A percentile compares a stretch with the other conserved stretches of the same genome.
phyloP scores from a whole-genome alignment of 1,140 invertebrate species.

The Protaetia brevitarsis region DNA sequence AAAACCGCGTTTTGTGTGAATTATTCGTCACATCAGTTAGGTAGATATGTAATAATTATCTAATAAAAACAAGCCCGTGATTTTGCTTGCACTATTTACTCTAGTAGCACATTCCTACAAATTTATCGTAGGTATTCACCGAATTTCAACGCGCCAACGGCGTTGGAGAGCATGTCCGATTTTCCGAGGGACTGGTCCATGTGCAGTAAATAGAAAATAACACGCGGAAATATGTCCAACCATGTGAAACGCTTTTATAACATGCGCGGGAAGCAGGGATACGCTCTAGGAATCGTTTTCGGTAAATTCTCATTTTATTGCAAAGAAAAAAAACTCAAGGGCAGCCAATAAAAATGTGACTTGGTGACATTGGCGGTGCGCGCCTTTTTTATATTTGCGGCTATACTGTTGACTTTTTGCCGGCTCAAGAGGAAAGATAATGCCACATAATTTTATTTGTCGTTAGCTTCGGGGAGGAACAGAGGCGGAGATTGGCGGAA shows the following conservation, averaged over 20 bases:
- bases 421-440: constrained; percentile 7
- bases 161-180: too few relatives aligned
- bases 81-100: too few relatives aligned
- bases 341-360: constrained; percentile 6
- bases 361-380: constrained; percentile 2
- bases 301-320: constrained; percentile 8
- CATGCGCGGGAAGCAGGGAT: constrained; percentile 6
- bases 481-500: constrained; percentile 10
- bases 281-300: neutral
- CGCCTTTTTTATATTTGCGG: constrained; percentile 1
- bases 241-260: constrained; percentile 4
- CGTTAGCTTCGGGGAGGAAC: constrained; percentile 6
- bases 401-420: constrained; percentile 10
- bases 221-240: constrained; percentile 1
- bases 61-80: too few relatives aligned
- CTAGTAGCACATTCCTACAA: too few relatives aligned
- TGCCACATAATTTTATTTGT: constrained; percentile 15
- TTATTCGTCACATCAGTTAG: too few relatives aligned
- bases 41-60: too few relatives aligned
- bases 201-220: neutral
- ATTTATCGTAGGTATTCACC: too few relatives aligned
- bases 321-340: neutral
- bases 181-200: constrained; percentile 2
- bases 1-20: too few relatives aligned
- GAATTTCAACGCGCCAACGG: too few relatives aligned